Evolutionary conservation across 2,113 vertebrate species (phyloP).

Genomic region (Athene cunicularia): DNA sequence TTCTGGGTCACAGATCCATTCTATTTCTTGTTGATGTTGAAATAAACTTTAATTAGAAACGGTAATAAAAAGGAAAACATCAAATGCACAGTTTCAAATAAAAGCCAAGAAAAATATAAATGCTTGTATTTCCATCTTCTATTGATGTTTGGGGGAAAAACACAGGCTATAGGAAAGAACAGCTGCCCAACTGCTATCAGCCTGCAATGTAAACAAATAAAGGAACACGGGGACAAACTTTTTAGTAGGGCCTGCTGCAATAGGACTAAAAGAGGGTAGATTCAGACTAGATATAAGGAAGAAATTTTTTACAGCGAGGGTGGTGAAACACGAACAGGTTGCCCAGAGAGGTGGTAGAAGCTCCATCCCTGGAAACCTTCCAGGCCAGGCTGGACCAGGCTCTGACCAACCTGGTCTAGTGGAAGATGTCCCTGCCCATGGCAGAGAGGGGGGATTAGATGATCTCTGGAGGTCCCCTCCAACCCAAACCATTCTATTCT

Average conservation of each 20-base stretch:
- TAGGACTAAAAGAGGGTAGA: neutral
- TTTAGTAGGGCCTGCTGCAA: neutral
- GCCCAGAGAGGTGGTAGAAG: too few relatives aligned
- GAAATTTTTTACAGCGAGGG: neutral
- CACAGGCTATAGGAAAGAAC: neutral
- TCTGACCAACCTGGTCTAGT: neutral
- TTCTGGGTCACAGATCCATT: neutral
- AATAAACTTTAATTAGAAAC: neutral
- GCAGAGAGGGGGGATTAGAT: neutral
- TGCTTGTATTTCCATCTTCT: neutral
- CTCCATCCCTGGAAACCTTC: neutral
- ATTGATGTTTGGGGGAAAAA: neutral
- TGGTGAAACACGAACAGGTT: neutral
- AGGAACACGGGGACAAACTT: neutral
- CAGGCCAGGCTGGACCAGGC: neutral
- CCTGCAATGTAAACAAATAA: neutral
- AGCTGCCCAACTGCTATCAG: neutral
- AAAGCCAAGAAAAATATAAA: neutral
- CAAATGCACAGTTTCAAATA: neutral
- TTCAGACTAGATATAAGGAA: neutral
- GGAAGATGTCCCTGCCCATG: neutral
- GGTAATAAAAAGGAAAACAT: neutral
- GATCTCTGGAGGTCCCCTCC: neutral
- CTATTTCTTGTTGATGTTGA: neutral
- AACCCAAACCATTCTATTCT: neutral